phyloP scores from a whole-genome alignment of 30 jellyfish, hydroid and myxozoan genomes.

The Pelagia noctiluca region DNA sequence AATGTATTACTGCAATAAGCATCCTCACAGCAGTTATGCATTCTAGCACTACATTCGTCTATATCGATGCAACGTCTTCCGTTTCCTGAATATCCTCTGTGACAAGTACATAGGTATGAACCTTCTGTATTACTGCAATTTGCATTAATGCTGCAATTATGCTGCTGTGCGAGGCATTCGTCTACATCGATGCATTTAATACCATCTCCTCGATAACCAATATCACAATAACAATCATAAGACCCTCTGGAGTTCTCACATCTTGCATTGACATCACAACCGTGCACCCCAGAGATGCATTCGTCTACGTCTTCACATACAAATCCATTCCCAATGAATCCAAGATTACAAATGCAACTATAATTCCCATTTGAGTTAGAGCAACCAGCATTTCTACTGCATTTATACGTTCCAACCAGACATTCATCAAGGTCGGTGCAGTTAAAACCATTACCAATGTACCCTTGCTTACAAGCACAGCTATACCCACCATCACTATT shows the following conservation, averaged over 20 bases:
- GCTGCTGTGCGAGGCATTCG: conserved; percentile 25
- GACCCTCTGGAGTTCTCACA: conserved; percentile 51
- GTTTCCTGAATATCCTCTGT: conserved; percentile 59
- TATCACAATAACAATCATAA: conserved; percentile 12
- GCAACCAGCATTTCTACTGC: conserved; percentile 52
- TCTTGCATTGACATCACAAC: conserved; percentile 17
- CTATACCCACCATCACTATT: conserved; percentile 35
- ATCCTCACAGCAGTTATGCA: conserved; percentile 39
- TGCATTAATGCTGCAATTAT: conserved; percentile 42
- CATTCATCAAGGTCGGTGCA: conserved; percentile 74
- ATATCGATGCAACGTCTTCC: conserved; percentile 60
- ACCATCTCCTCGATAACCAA: conserved; percentile 54
- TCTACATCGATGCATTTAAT: conserved; percentile 25
- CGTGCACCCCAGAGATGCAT: conserved; percentile 13
- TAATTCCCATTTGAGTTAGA: conserved; percentile 23
- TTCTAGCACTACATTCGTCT: conserved; percentile 50
- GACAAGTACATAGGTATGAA: conserved; percentile 44
- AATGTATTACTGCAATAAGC: conserved; percentile 56
- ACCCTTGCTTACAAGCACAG: conserved; percentile 42
- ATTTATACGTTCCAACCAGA: not conserved
- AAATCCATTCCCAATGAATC: conserved; percentile 60
- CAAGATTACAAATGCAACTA: conserved; percentile 29
- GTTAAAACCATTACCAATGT: conserved; percentile 27
- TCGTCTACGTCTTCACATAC: conserved; percentile 52
- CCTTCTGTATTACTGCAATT: conserved; percentile 60